Evolutionary conservation across 2,113 vertebrate genomes (phyloP).

Genomic region (Nettapus auritus): DNA sequence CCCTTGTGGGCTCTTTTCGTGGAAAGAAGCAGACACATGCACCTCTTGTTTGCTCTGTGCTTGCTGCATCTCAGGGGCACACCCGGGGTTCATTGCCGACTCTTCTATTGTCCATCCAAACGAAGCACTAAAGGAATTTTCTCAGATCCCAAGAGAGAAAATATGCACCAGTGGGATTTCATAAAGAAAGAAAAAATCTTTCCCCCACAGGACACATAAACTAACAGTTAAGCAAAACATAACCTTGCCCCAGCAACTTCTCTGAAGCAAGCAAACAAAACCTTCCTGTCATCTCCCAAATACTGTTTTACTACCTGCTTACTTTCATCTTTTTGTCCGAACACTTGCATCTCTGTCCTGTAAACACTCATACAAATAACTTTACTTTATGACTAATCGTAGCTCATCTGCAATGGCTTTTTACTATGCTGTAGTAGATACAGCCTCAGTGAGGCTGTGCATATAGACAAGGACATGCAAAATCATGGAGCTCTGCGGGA

Average conservation of each 20-base stretch:
- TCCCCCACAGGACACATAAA: not conserved
- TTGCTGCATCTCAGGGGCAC: not conserved
- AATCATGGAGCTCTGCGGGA: not conserved
- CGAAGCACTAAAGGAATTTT: not conserved
- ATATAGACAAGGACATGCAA: not conserved
- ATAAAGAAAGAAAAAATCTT: not conserved
- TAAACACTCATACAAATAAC: not conserved
- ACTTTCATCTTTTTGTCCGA: not conserved
- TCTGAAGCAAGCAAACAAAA: not conserved
- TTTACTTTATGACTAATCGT: not conserved
- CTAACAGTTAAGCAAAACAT: not conserved
- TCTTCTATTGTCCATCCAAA: not conserved
- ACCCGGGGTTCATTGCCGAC: not conserved
- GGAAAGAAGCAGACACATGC: not conserved
- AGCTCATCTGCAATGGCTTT: too few relatives aligned
- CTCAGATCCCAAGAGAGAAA: not conserved
- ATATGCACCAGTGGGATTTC: not conserved
- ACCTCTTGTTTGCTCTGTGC: fast-evolving
- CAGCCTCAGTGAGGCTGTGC: not conserved
- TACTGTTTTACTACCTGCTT: not conserved
- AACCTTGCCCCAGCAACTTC: not conserved
- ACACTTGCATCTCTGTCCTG: not conserved
- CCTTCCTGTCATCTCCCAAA: not conserved
- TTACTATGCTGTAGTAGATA: too few relatives aligned
- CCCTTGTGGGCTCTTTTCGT: not conserved